Evolutionary conservation across 2,113 vertebrate species (phyloP).

Genomic region (Heterotis niloticus): DNA sequence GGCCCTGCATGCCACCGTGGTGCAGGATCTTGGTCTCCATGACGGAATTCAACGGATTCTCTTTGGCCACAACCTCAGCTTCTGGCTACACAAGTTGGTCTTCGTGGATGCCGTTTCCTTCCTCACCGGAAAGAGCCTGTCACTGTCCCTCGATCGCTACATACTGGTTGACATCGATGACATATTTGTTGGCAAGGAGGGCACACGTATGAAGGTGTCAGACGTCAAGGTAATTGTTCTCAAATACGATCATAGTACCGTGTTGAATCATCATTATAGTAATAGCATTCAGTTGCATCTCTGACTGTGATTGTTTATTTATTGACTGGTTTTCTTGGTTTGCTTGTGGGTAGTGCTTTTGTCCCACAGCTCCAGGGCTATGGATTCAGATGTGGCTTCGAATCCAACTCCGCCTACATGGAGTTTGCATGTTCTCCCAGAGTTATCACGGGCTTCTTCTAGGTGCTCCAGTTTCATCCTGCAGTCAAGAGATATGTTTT

Average conservation of each 20-base stretch:
- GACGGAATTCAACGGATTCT: constrained; percentile 82
- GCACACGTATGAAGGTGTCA: constrained; percentile 82
- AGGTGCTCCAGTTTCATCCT: too few species aligned
- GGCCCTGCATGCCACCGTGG: constrained; percentile 73
- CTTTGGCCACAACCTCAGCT: constrained; percentile 83
- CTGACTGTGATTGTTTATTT: too few species aligned
- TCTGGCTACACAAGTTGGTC: constrained; percentile 83
- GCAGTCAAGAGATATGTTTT: too few species aligned
- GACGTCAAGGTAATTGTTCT: constrained; percentile 74
- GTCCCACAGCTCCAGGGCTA: too few species aligned
- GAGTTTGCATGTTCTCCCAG: neutral
- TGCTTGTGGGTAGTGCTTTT: neutral
- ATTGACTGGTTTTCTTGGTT: neutral
- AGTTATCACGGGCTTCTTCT: too few species aligned
- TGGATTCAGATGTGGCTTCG: too few species aligned
- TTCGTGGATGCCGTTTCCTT: constrained; percentile 81
- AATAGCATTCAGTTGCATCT: too few species aligned
- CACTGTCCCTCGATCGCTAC: constrained; percentile 77
- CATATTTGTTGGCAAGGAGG: constrained; percentile 87
- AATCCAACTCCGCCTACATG: neutral
- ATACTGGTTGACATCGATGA: constrained; percentile 83
- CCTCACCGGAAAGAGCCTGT: constrained; percentile 78
- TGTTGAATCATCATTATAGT: neutral
- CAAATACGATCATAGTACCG: neutral
- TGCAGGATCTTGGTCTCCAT: constrained; percentile 83